phyloP scores from a whole-genome alignment of 2,797 vertebrate species.

The Oryzias dopingdopingensis region DNA sequence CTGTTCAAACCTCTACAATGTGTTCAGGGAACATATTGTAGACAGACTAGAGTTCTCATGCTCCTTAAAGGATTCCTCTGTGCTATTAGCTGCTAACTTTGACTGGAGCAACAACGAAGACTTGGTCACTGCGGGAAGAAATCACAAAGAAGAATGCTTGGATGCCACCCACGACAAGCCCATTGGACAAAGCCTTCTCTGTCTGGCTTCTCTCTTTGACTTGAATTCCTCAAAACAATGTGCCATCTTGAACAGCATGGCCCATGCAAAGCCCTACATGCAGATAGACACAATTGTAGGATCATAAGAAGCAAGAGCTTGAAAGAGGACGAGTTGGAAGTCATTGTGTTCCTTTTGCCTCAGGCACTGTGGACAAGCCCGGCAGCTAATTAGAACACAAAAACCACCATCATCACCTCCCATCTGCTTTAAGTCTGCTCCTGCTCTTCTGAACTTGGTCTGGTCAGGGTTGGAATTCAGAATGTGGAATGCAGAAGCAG shows the following conservation, averaged over 20 bases:
- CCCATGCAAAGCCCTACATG: constrained; percentile 34
- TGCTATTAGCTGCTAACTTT: constrained; percentile 48
- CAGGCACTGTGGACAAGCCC: constrained; percentile 56
- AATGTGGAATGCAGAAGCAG: constrained; percentile 53
- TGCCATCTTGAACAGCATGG: constrained; percentile 67
- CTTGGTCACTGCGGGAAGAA: constrained; percentile 63
- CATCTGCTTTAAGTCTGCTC: constrained; percentile 29
- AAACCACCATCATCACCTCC: constrained; percentile 27
- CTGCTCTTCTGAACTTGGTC: constrained; percentile 59
- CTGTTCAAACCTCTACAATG: constrained; percentile 46
- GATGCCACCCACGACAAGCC: constrained; percentile 76
- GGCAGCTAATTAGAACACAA: constrained; percentile 61
- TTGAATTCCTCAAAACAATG: constrained; percentile 75
- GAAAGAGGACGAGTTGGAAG: constrained; percentile 48
- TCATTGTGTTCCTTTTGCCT: constrained; percentile 58
- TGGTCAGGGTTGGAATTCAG: constrained; percentile 58
- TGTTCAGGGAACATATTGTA: constrained; percentile 39
- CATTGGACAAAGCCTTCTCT: constrained; percentile 72
- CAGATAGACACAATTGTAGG: constrained; percentile 29
- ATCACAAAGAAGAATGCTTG: constrained; percentile 73
- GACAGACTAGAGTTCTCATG: constrained; percentile 56
- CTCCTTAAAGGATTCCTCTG: constrained; percentile 36
- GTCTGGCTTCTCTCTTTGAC: constrained; percentile 66
- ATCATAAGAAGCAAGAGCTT: constrained; percentile 32
- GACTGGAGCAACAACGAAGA: constrained; percentile 45